Percentiles rank a stretch among this genome's conserved stretches.
Evolutionary conservation across 2,888 invertebrate species (phyloP).

Genomic region (Gryllus longicercus): DNA sequence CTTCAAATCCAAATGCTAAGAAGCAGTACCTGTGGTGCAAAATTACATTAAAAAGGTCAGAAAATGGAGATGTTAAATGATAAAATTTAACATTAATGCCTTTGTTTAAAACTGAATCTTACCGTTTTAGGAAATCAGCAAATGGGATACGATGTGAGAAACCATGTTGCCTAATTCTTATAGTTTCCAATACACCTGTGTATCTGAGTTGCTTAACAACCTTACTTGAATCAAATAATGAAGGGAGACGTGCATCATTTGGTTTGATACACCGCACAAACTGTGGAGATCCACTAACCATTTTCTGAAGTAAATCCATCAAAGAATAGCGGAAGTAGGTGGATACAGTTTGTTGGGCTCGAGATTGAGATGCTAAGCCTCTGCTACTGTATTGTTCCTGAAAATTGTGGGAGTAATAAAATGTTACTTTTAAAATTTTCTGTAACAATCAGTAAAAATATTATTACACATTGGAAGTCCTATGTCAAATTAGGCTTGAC

Average conservation of each 20-base stretch:
- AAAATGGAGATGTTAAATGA: neutral
- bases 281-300: slow-evolving; percentile 75
- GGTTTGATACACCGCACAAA: slow-evolving; percentile 79
- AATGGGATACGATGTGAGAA: slow-evolving; percentile 73
- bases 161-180: slow-evolving; percentile 72
- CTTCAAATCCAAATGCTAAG: slow-evolving; percentile 67
- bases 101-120: slow-evolving; percentile 19
- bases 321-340: slow-evolving; percentile 76
- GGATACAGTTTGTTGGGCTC: slow-evolving; percentile 75
- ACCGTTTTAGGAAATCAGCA: slow-evolving; percentile 72
- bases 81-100: neutral
- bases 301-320: slow-evolving; percentile 76
- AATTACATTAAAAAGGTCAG: neutral
- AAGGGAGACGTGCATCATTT: slow-evolving; percentile 66
- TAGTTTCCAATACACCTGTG: slow-evolving; percentile 75
- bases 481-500: too few relatives aligned
- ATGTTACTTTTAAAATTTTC: too few relatives aligned
- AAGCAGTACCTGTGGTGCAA: slow-evolving; percentile 64
- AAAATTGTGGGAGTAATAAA: too few relatives aligned
- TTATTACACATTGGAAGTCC: too few relatives aligned
- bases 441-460: too few relatives aligned
- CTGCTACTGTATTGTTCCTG: slow-evolving; percentile 59
- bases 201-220: slow-evolving; percentile 70
- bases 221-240: slow-evolving; percentile 66
- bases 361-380: slow-evolving; percentile 69